Base-by-base conservation (phyloP, 2,113 vertebrate species). In the Dicentrarchus labrax region DNA sequence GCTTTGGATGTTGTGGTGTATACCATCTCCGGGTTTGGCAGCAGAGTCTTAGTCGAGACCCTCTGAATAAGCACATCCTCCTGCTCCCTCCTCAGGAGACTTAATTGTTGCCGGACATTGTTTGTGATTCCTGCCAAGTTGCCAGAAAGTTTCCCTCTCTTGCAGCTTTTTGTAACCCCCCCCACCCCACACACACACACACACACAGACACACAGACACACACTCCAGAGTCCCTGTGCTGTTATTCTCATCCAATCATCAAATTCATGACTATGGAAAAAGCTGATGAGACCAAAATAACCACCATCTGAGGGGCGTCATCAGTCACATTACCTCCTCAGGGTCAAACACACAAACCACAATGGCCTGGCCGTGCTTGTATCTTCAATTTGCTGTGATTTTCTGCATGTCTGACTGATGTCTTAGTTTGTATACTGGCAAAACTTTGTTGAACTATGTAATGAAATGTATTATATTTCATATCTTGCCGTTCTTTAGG, bases 271-370 rank as follows among this genome's bases (percentile, higher is more conserved):
- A 88, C 88, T 76, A 80, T 78, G 78, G 72, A 89, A 88, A 86
- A 67, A 76, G 90, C 89, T 90, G 91, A 92, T 82, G 78, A 80
- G 73, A 77, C 88, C 75, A 48, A 83, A 92, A 82, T 64, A 76
- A 80, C 19, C 36, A 19, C 45, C 43, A 57, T 82, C 80, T 75
- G 65, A 76, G 86, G 61, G 71, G 80, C 85, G 70, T 90, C 80
- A 92, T 94, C 91, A 82, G 92, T 94, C 92, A 93, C 72, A 56
- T 78, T 30, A 68, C 68, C 24, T 92, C 86, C 89, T 85, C 66
- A 10, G 87, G 88, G 88, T 92, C 86, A 70, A 79, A 79, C 75
- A 71, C 53, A 70, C 82, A 82, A 70, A 53, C 38, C 24, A 22
- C 48, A 64, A 41, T 39, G 60, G 76, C 60, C 80, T 10, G 66